phyloP scores from a whole-genome alignment of 2,888 invertebrate genomes.

The Leptopilina myrica region DNA sequence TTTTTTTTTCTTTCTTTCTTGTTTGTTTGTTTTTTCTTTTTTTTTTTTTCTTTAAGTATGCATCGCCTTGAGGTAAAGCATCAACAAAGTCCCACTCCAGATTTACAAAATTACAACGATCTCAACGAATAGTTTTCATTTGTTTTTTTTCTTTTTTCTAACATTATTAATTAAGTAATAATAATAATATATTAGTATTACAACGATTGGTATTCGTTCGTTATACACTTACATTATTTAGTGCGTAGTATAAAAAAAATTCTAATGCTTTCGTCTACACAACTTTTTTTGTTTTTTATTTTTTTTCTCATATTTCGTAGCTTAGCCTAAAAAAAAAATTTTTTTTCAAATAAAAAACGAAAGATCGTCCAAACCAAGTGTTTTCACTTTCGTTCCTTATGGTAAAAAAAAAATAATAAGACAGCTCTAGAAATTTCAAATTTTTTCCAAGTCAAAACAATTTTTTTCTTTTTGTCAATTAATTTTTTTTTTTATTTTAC shows the following conservation, averaged over 20 bases:
- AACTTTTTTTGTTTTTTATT: slow-evolving; percentile 3
- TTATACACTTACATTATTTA: slow-evolving; percentile 40
- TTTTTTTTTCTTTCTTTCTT: slow-evolving; percentile 13
- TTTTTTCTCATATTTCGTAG: slow-evolving; percentile 25
- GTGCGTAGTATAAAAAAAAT: slow-evolving; percentile 40
- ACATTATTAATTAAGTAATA: slow-evolving; percentile 40
- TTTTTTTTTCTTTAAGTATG: slow-evolving; percentile 28
- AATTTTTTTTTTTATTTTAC: neutral
- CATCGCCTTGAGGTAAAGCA: slow-evolving; percentile 34
- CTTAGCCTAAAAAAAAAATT: neutral
- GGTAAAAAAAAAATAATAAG: no score
- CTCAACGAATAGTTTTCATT: slow-evolving; percentile 37
- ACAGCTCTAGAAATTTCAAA: slow-evolving; percentile 21
- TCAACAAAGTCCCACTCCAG: slow-evolving; percentile 40
- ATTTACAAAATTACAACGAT: slow-evolving; percentile 39
- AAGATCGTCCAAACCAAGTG: slow-evolving; percentile 22
- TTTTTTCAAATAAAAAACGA: neutral
- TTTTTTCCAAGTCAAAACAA: neutral
- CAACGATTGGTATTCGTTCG: slow-evolving; percentile 36
- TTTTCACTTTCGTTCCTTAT: slow-evolving; percentile 29
- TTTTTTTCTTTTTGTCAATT: neutral
- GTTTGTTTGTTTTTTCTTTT: neutral
- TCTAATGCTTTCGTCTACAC: slow-evolving; percentile 35
- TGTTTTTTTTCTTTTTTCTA: slow-evolving; percentile 4
- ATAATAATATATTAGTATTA: slow-evolving; percentile 41